Base-by-base conservation (phyloP, 1,140 invertebrate genomes). In the Zelostemma sp. region DNA sequence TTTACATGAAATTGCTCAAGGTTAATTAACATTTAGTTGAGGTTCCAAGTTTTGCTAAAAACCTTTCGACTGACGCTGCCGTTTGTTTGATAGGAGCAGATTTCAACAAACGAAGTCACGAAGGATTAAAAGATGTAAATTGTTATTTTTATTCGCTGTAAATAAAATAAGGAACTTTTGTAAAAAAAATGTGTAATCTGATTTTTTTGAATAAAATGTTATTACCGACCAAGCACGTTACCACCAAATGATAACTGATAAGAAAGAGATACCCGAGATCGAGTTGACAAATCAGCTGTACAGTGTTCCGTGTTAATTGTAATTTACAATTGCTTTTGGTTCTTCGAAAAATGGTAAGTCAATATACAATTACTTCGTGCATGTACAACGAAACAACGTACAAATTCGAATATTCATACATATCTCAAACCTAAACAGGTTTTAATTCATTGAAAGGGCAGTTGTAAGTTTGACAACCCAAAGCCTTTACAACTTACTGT, bases 1-100 rank as follows among this genome's bases (percentile, higher is more conserved):
- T 86, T 61, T 93, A 90, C 78, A 93, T 93, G 92, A 88, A 86
- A 74, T 72, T 73, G 50, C 50, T 83, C 31, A 67, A 83, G 80
- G 81, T 82, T 72, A 75, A 77, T 69, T 73, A 68, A 69, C 66
- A 38, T 62, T 68, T 71, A 35, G 12, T 55, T 75, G 68, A 69
- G 46, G 33, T 74, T 65, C 46, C 46, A 40, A 58, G 33, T 50
- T 16, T 17, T 45, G 17, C 35, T 41, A 50, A 63, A 59, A 53
- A 56, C n/a, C 43, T 57, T 53, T 28, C 48, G 40, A 76, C 53
- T 78, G 46, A 79, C 45, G 67, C 53, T 53, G 60, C 47, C 51
- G 51, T 77, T 80, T 80, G 74, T 78, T 78, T 71, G 49, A 60
- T 80, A 80, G 79, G 79, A 79, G 17, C 64, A 61, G 66, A 61